Percentiles rank a stretch among this genome's conserved stretches.
phyloP scores from a whole-genome alignment of 2,797 vertebrate genomes.

The Salmo trutta region DNA sequence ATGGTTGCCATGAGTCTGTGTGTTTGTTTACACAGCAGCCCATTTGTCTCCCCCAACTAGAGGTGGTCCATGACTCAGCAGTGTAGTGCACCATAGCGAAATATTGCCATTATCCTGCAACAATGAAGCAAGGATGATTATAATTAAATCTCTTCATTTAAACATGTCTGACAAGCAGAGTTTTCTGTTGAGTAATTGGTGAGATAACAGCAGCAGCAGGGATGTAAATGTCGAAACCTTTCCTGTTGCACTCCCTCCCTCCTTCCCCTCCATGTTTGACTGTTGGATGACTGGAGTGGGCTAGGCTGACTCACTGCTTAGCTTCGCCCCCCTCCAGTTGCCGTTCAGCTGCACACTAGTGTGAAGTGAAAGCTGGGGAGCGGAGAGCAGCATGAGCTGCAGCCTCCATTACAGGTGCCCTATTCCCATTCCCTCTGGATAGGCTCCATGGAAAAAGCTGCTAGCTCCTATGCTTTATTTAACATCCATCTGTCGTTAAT shows the following conservation, averaged over 20 bases:
- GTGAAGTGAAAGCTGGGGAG: conserved; percentile 10
- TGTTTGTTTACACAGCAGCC: background rate
- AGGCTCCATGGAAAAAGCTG: conserved; percentile 62
- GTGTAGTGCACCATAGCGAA: background rate
- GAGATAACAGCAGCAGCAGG: conserved; percentile 3
- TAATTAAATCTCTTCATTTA: conserved; percentile 13
- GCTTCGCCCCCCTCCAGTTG: background rate
- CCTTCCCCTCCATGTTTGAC: background rate
- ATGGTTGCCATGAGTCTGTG: background rate
- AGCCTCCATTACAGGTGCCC: conserved; percentile 14
- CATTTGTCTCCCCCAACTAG: background rate
- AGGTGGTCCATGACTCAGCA: conserved; percentile 21
- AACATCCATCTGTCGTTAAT: conserved; percentile 32
- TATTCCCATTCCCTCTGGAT: conserved; percentile 37
- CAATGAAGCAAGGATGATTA: conserved; percentile 31
- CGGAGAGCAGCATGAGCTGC: conserved; percentile 27
- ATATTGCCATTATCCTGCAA: conserved; percentile 13
- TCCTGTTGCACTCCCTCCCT: background rate
- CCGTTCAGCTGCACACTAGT: conserved; percentile 18
- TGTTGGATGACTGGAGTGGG: background rate
- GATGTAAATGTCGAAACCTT: background rate
- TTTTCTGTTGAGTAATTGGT: conserved; percentile 36
- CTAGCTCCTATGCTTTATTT: conserved; percentile 59
- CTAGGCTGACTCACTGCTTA: conserved; percentile 21
- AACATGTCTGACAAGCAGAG: conserved; percentile 17